Percentiles rank a stretch among this genome's conserved stretches.
phyloP scores from a whole-genome alignment of 2,113 vertebrate genomes.

The Siniperca chuatsi region DNA sequence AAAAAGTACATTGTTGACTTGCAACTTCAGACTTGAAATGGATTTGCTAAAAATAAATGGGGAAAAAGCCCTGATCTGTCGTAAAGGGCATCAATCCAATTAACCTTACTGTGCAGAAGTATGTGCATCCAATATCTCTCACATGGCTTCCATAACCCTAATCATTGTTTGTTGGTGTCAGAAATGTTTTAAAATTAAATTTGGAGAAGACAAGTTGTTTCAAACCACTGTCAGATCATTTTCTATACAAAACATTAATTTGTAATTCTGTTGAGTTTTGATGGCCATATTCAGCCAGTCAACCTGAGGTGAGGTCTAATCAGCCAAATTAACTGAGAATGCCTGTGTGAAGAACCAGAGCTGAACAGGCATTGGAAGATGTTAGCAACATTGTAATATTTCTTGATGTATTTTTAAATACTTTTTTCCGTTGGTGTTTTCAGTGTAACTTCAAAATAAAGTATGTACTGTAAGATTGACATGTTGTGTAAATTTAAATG shows the following conservation, averaged over 20 bases:
- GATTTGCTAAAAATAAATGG: not conserved
- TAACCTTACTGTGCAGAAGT: not conserved
- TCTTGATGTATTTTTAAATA: not conserved
- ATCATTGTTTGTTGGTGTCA: too few species aligned
- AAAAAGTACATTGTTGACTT: too few species aligned
- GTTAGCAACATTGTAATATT: not conserved
- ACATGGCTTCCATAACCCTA: not conserved
- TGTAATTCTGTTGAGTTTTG: not conserved
- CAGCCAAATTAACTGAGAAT: not conserved
- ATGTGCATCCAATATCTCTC: not conserved
- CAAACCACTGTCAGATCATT: not conserved
- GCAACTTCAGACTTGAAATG: not conserved
- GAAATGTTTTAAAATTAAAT: not conserved
- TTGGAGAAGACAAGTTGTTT: not conserved
- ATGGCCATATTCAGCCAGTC: not conserved
- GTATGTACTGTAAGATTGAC: not conserved
- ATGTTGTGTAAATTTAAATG: not conserved
- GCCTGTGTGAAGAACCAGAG: not conserved
- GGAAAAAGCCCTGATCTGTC: not conserved
- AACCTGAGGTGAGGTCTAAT: not conserved
- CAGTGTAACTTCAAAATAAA: not conserved
- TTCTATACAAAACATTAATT: not conserved
- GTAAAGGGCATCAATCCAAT: not conserved
- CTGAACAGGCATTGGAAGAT: not conserved
- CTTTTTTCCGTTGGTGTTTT: not conserved